These are phyloP conservation scores for Criorhina ranunculi DNA, from an alignment of 2,888 invertebrate species.

Conservation along the genomic window DNA sequence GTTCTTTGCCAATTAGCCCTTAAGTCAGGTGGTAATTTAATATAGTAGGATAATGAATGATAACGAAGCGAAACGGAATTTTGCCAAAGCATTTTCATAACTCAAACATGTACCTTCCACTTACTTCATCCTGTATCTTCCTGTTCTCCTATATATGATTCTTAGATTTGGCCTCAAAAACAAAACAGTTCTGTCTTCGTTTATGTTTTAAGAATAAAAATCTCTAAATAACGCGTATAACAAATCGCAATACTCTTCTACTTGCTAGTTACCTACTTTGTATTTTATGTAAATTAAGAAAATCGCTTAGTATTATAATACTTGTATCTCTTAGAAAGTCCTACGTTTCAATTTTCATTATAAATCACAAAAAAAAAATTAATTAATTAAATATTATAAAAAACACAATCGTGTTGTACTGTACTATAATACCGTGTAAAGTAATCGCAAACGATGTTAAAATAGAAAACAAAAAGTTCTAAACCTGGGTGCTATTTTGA, in stretches of 20 bases:
- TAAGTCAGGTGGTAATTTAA: slow-evolving; percentile 74
- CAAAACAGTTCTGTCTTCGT: slow-evolving; percentile 69
- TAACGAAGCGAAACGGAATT: slow-evolving; percentile 76
- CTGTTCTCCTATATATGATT: slow-evolving; percentile 34
- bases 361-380: slow-evolving; percentile 39
- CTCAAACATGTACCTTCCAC: slow-evolving; percentile 40
- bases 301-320: slow-evolving; percentile 74
- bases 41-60: slow-evolving; percentile 48
- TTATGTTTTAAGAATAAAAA: slow-evolving; percentile 69
- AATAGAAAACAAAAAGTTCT: slow-evolving; percentile 53
- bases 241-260: slow-evolving; percentile 68
- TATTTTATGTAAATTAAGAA: slow-evolving; percentile 63
- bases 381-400: slow-evolving; percentile 13
- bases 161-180: slow-evolving; percentile 53
- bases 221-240: slow-evolving; percentile 19
- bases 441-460: slow-evolving; percentile 39
- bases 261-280: slow-evolving; percentile 72
- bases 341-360: slow-evolving; percentile 56
- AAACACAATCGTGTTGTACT: slow-evolving; percentile 28
- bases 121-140: slow-evolving; percentile 33
- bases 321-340: slow-evolving; percentile 65
- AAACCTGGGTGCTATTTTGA: slow-evolving; percentile 74
- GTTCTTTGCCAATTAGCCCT: slow-evolving; percentile 75
- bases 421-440: slow-evolving; percentile 64
- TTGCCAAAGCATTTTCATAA: slow-evolving; percentile 77